These are phyloP conservation scores for Dynastes grantii DNA, from an alignment of 2,888 invertebrate species.

Conservation along the genomic window DNA sequence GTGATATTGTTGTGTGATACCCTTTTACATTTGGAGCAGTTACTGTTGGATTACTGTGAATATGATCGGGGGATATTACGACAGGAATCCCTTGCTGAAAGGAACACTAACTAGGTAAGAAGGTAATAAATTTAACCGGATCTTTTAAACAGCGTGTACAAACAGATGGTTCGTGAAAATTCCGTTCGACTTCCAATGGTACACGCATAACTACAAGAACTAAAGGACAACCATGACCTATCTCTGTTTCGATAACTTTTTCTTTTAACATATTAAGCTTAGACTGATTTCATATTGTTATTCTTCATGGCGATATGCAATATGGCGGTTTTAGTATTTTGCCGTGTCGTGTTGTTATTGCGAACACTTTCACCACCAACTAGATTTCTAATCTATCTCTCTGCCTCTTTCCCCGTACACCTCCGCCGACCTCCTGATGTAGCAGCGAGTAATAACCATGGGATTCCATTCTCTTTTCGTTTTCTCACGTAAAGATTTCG, in stretches of 20 bases:
- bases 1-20: conserved; percentile 50
- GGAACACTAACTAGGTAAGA: conserved; percentile 75
- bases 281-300: conserved; percentile 14
- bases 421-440: conserved; percentile 19
- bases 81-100: conserved; percentile 75
- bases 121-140: conserved; percentile 10
- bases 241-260: neutral
- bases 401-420: conserved; percentile 55
- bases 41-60: conserved; percentile 55
- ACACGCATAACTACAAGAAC: neutral
- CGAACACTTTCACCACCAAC: conserved; percentile 65
- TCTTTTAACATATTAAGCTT: neutral
- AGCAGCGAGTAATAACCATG: conserved; percentile 33
- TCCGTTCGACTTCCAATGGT: neutral
- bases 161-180: conserved; percentile 51
- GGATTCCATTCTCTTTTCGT: conserved; percentile 59
- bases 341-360: conserved; percentile 56
- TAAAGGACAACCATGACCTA: neutral
- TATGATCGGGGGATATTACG: conserved; percentile 74
- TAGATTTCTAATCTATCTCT: conserved; percentile 62
- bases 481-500: conserved; percentile 57
- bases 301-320: conserved; percentile 54
- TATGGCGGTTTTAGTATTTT: conserved; percentile 58
- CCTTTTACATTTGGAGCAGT: conserved; percentile 49
- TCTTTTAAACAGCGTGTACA: conserved; percentile 1